Evolutionary conservation across 2,113 vertebrate genomes (phyloP).

Genomic region (Triplophysa dalaica): DNA sequence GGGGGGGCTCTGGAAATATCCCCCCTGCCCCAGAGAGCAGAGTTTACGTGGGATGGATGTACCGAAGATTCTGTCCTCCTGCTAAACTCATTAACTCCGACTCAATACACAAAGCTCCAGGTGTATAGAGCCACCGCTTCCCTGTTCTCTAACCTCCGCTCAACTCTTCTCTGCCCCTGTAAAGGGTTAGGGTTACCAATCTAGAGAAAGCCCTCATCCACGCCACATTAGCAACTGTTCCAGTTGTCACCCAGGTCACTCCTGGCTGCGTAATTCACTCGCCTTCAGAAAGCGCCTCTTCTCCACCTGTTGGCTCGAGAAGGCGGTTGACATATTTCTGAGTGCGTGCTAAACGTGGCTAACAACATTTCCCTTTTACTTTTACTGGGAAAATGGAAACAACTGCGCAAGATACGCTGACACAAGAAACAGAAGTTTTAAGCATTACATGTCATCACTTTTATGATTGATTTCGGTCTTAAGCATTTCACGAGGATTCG

Average conservation of each 20-base stretch:
- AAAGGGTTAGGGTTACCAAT: conserved; percentile 37
- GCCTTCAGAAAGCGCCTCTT: conserved; percentile 27
- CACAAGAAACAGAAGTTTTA: not conserved
- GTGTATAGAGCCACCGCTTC: conserved; percentile 50
- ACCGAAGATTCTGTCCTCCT: conserved; percentile 26
- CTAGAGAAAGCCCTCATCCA: conserved; percentile 40
- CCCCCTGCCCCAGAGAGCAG: conserved; percentile 28
- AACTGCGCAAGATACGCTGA: conserved; percentile 38
- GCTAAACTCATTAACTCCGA: conserved; percentile 53
- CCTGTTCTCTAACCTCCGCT: conserved; percentile 58
- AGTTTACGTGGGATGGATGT: conserved; percentile 36
- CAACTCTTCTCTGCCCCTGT: not conserved
- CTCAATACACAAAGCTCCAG: conserved; percentile 52
- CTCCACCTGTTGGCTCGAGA: conserved; percentile 53
- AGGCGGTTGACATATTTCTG: conserved; percentile 45
- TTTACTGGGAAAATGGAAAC: conserved; percentile 18
- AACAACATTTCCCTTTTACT: conserved; percentile 47
- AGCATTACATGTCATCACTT: not conserved
- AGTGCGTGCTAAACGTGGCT: conserved; percentile 33
- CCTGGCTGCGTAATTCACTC: conserved; percentile 39
- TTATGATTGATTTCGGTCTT: not conserved
- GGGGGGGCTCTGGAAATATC: conserved; percentile 50
- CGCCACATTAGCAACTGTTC: conserved; percentile 52
- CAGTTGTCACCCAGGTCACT: conserved; percentile 44
- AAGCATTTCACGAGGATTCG: not conserved